Percentiles rank a stretch among this genome's conserved stretches.
phyloP scores from a whole-genome alignment of 2,797 vertebrate species.

The Psittacula derbiana region DNA sequence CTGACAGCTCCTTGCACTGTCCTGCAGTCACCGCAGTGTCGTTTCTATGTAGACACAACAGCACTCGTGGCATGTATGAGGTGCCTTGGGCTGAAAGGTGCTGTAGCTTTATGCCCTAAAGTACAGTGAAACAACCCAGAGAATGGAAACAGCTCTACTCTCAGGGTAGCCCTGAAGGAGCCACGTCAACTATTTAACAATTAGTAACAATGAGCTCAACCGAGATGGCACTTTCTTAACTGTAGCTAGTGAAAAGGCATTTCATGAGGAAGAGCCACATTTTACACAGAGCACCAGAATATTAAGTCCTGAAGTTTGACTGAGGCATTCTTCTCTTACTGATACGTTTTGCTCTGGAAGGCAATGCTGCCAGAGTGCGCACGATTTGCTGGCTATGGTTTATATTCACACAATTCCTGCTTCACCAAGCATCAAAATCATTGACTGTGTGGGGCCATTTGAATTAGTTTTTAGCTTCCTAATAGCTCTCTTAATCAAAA shows the following conservation, averaged over 20 bases:
- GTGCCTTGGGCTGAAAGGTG: neutral
- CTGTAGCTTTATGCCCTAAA: neutral
- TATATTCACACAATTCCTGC: neutral
- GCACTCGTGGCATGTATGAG: accelerated
- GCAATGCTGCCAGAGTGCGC: neutral
- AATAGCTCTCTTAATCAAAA: neutral
- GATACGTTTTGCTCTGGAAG: neutral
- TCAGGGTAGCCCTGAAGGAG: neutral
- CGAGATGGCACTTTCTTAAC: neutral
- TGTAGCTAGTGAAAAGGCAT: neutral
- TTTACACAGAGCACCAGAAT: neutral
- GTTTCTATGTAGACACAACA: neutral
- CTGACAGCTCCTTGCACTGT: neutral
- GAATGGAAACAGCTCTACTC: neutral
- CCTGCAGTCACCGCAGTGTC: neutral
- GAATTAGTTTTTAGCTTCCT: neutral
- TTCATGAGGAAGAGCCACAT: neutral
- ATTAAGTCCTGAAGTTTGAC: neutral
- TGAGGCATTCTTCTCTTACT: neutral
- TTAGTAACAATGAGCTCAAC: neutral
- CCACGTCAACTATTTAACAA: neutral
- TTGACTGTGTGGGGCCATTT: neutral
- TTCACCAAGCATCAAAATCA: neutral
- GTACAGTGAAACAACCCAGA: neutral
- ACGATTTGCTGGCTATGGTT: neutral